Base-by-base conservation (phyloP, 2,797 vertebrate genomes). In the Aulostomus chinensis region DNA sequence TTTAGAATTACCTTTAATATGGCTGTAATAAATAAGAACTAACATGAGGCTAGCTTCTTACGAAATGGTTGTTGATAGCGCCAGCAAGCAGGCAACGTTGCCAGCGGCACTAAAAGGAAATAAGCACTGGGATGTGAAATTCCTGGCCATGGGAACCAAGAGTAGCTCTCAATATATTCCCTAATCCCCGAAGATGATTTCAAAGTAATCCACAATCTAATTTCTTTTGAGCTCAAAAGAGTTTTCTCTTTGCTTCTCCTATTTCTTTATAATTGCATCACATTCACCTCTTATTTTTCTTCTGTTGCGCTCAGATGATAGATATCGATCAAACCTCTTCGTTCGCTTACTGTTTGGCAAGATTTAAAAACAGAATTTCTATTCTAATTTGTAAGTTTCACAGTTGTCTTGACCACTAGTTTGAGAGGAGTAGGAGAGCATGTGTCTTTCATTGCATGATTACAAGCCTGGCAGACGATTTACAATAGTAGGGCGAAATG, bases 81-180 rank as follows among this genome's bases (percentile, higher is more conserved):
- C 35, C 42, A 21, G 4, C 4, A 21, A 30, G 31, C 14, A 18
- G 28, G 26, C 58, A 67, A 67, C n/a, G 29, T 42, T 55, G 54
- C 67, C 68, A n/a, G n/a, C n/a, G 58, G 69, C 31, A 40, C 37
- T 36, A 54, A 74, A 80, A 74, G 78, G 81, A 86, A 86, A 83
- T 62, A 73, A 72, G 80, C 83, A 83, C 64, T 53, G 47, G 28
- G 76, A 85, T 81, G 84, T 87, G 82, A 91, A 89, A 90, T 88
- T 87, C 85, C 85, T 79, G 64, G 52, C 78, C 66, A 73, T 86
- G 76, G 78, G 86, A 85, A 83, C 73, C 34, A 42, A 58, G 63
- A 82, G 50, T 45, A 56, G 68, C 77, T 60, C 65, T 47, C 51
- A 82, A 76, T 77, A 58, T 61, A 70, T 81, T 80, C 66, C 59